Base-by-base conservation (phyloP, 2,113 vertebrate genomes). In the Anhinga rufa region DNA sequence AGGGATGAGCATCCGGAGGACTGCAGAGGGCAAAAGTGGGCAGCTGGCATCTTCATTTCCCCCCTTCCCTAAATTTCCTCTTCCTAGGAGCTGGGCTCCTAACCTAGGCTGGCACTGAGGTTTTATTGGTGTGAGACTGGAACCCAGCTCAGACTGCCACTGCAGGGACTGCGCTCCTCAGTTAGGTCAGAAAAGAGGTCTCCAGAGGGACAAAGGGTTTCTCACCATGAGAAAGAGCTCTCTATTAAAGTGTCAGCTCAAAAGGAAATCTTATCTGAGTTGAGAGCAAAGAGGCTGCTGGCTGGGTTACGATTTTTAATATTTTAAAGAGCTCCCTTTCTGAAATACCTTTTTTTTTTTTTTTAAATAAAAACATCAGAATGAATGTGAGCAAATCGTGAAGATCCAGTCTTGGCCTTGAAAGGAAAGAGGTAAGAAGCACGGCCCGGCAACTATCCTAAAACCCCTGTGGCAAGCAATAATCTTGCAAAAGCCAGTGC, bases 381-480 rank as follows among this genome's bases (percentile, higher is more conserved):
- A 72, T 55, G 2, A 64, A 48, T 51, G 22, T 52, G 40, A 88
- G 48, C 36, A 88, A 88, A 89, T 88, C 1, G 1, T 62, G 74
- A 96, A 74, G 78, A 91, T 82, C 26, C 42, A 69, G 49, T 42
- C 71, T 77, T 11, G 11, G 29, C 40, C 38, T 80, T 55, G n/a
- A 96, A 93, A 95, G 40, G 70, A 90, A 88, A 82, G 74, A 64
- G 44, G 77, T 68, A 92, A 91, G 46, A 52, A 74, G 52, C 81
- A 60, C 38, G 36, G 76, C 57, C 60, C 32, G 1, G 81, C 76
- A 86, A 57, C 87, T 95, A 61, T 92, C 79, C 82, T 71, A 65
- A 94, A 94, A 85, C 64, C 88, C 92, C 94, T 61, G 68, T 91
- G 88, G 91, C 89, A 95, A 97, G 84, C 64, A 92, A 82, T 96